Evolutionary conservation across 2,888 invertebrate genomes (phyloP), one percentile per base, ranked within the genome.

Genomic region (Agrochola circellaris): DNA sequence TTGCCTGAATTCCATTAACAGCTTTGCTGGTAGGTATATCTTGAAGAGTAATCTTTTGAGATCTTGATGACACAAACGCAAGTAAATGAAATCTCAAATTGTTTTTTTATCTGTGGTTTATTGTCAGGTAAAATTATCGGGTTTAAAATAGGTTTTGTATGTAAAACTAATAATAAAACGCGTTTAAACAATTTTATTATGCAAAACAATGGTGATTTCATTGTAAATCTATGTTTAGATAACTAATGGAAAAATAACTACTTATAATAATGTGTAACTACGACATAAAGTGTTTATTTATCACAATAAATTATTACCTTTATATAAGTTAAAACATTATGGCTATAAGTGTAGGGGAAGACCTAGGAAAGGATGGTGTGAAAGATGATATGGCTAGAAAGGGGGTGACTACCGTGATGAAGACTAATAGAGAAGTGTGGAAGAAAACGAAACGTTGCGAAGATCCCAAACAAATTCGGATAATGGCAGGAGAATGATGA

Each of bases 1-100:
- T 85, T 85, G 77, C 75, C 64, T 38, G 60, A 54, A 77, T 62
- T 75, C 85, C 76, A 71, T 69, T n/a, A 76, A 62, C 34, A 76
- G 17, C 56, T 56, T 61, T n/a, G 65, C 58, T 34, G 15, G 23
- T 23, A 23, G 15, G 61, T 38, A 34, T 45, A 56, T 34, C 51
- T 69, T 45, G 30, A 34, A 15, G n/a, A 65, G 64, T 69, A 56
- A 66, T 83, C 64, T 61, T 72, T 80, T 34, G 54, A 34, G 15
- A 23, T 70, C 17, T 15, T 38, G 8, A 65, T 69, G 83, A 83
- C 54, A 78, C 17, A 69, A 69, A 69, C 42, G 82, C 4, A 74
- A 65, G 13, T 17, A 17, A 15, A n/a, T 7, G 34, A 68, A 45
- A 23, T 0, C 20, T 8, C 8, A 13, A 51, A 26, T 26, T 8